These are phyloP conservation scores for Edolisoma coerulescens DNA, from an alignment of 2,113 vertebrate genomes.

Conservation along the genomic window DNA sequence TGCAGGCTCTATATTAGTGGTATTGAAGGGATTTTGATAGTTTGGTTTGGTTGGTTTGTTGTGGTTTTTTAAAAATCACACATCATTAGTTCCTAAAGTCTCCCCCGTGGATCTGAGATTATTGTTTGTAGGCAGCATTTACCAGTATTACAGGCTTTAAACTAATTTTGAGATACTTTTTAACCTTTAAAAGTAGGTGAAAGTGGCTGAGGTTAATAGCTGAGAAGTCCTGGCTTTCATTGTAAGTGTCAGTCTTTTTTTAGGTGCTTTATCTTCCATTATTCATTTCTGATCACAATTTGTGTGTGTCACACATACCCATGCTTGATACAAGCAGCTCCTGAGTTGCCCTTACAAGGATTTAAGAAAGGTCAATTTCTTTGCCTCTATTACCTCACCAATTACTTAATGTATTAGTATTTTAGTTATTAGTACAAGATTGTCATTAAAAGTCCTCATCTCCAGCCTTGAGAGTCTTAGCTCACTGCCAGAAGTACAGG, in stretches of 20 bases:
- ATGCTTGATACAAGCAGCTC: neutral
- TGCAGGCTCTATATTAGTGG: neutral
- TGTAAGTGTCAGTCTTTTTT: neutral
- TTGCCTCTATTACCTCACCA: neutral
- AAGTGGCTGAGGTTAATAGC: neutral
- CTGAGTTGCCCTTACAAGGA: neutral
- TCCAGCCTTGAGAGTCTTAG: neutral
- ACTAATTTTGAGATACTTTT: neutral
- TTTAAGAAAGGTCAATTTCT: neutral
- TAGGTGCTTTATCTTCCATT: neutral
- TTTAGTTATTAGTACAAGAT: neutral
- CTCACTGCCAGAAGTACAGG: neutral
- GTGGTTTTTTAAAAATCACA: neutral
- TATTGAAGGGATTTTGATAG: neutral
- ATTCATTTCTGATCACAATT: neutral
- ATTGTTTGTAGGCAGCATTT: neutral
- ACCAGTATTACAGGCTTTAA: neutral
- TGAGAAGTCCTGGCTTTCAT: neutral
- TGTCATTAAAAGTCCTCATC: neutral
- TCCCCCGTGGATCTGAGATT: neutral
- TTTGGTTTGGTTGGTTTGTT: neutral
- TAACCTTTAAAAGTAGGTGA: neutral
- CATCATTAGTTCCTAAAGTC: neutral
- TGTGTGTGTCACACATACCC: neutral
- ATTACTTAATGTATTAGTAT: neutral